A percentile compares a stretch with the other conserved stretches of the same genome.
phyloP scores from a whole-genome alignment of 2,888 invertebrate genomes.

The Byasa hedistus region DNA sequence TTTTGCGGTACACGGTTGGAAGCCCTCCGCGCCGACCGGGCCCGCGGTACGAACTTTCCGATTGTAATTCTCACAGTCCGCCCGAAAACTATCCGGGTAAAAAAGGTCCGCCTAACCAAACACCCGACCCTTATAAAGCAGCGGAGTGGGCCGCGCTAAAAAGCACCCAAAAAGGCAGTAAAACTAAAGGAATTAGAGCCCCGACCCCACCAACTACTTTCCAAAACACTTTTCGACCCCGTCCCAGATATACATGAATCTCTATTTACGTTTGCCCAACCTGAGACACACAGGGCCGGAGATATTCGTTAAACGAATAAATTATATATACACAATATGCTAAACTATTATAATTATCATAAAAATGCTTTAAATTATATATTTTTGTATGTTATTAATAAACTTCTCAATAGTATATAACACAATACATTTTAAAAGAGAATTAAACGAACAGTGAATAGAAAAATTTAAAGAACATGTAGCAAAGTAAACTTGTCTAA shows the following conservation, averaged over 20 bases:
- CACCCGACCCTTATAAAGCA: conserved; percentile 77
- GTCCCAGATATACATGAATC: conserved; percentile 75
- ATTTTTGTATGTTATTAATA: too few relatives aligned
- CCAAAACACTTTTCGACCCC: conserved; percentile 73
- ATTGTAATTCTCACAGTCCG: conserved; percentile 63
- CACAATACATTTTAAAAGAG: too few relatives aligned
- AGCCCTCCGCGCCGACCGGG: conserved; percentile 34
- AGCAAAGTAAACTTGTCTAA: too few relatives aligned
- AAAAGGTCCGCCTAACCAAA: conserved; percentile 79
- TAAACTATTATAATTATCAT: too few relatives aligned
- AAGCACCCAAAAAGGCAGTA: conserved; percentile 78
- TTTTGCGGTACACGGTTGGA: too few relatives aligned
- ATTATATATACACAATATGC: too few relatives aligned
- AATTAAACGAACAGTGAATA: too few relatives aligned
- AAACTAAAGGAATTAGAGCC: conserved; percentile 78
- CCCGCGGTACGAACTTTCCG: conserved; percentile 55
- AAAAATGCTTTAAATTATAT: too few relatives aligned
- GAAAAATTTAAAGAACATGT: too few relatives aligned
- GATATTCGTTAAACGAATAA: too few relatives aligned
- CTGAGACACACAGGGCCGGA: conserved; percentile 48
- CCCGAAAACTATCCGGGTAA: conserved; percentile 70
- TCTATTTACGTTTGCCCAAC: conserved; percentile 77
- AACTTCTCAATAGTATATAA: too few relatives aligned
- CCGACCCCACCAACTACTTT: conserved; percentile 72
- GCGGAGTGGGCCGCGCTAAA: conserved; percentile 58